phyloP scores from a whole-genome alignment of 2,797 vertebrate genomes.

The Acipenser ruthenus region DNA sequence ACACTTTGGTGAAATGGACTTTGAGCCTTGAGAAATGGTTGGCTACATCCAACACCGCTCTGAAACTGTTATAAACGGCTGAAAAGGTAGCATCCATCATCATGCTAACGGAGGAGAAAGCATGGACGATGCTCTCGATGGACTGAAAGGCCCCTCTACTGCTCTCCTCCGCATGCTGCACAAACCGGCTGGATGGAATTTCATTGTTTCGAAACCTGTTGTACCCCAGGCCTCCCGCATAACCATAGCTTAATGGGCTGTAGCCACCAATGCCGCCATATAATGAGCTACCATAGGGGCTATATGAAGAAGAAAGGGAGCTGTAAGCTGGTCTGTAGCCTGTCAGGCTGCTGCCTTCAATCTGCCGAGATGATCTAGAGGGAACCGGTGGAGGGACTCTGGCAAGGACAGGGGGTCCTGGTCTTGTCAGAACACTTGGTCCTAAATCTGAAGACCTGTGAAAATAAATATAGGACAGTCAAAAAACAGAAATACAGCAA shows the following conservation, averaged over 20 bases:
- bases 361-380: conserved; percentile 69
- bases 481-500: not conserved
- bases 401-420: conserved; percentile 56
- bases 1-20: conserved; percentile 86
- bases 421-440: conserved; percentile 47
- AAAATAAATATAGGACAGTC: not conserved
- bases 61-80: conserved; percentile 93
- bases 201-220: conserved; percentile 69
- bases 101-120: conserved; percentile 92
- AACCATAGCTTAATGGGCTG: conserved; percentile 70
- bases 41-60: conserved; percentile 90
- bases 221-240: conserved; percentile 69
- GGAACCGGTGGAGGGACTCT: conserved; percentile 77
- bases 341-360: conserved; percentile 41
- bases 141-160: conserved; percentile 95
- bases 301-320: conserved; percentile 72
- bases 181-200: conserved; percentile 81
- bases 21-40: conserved; percentile 91
- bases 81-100: conserved; percentile 98
- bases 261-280: conserved; percentile 76
- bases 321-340: conserved; percentile 73
- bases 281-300: conserved; percentile 77
- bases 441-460: conserved; percentile 77
- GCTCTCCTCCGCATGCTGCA: conserved; percentile 92
- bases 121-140: conserved; percentile 96